These are phyloP conservation scores for Microhierax caerulescens DNA, from an alignment of 2,797 vertebrate genomes.

Conservation along the genomic window DNA sequence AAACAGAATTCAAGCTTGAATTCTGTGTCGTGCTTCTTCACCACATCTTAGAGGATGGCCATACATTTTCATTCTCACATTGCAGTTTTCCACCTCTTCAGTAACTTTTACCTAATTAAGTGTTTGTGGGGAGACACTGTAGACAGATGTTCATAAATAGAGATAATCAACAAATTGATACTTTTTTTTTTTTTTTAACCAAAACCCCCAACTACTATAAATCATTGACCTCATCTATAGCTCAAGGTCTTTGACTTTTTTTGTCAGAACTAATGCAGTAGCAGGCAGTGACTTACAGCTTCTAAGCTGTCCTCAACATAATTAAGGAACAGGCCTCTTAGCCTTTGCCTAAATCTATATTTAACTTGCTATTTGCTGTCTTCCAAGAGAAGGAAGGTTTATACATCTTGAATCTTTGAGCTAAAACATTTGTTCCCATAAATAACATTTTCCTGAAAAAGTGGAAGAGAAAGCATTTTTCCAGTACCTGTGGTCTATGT, in stretches of 20 bases:
- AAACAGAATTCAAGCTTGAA: not conserved
- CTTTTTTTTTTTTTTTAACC: not conserved
- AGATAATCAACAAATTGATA: not conserved
- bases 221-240: not conserved
- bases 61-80: not conserved
- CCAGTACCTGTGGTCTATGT: not conserved
- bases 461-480: not conserved
- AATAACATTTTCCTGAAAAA: not conserved
- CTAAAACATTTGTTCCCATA: not conserved
- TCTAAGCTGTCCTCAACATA: not conserved
- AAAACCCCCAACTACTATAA: fast-evolving
- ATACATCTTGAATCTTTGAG: not conserved
- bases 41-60: not conserved
- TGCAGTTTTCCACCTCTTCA: not conserved
- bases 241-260: not conserved
- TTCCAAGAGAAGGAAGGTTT: not conserved
- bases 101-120: not conserved
- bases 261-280: not conserved
- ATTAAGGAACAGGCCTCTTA: not conserved
- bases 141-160: fast-evolving
- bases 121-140: not conserved
- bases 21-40: not conserved
- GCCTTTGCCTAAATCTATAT: not conserved
- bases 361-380: not conserved
- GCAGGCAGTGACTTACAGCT: not conserved